These are phyloP conservation scores for Todus mexicanus DNA, from an alignment of 2,797 vertebrate species.

Conservation along the genomic window DNA sequence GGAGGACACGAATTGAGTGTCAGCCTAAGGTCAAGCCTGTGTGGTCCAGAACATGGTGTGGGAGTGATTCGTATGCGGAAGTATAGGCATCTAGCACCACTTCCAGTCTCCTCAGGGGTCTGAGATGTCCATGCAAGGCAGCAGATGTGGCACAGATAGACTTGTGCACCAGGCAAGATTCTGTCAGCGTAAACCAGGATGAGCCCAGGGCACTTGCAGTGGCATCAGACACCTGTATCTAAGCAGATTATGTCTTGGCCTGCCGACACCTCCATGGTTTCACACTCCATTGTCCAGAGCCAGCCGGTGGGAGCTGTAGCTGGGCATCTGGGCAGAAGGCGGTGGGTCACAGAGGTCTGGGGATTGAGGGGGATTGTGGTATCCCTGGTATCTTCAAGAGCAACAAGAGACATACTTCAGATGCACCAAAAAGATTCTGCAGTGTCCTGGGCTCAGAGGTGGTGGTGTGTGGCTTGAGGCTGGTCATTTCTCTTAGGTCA, in stretches of 20 bases:
- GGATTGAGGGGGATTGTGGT: neutral
- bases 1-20: neutral
- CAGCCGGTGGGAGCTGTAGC: neutral
- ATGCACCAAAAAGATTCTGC: neutral
- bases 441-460: neutral
- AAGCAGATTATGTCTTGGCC: neutral
- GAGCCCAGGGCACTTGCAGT: neutral
- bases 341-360: neutral
- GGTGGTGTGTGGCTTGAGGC: neutral
- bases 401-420: rapidly evolving
- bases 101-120: neutral
- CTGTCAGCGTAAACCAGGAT: neutral
- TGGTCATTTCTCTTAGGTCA: neutral
- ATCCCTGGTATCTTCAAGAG: neutral
- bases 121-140: neutral
- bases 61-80: neutral
- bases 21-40: neutral
- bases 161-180: neutral
- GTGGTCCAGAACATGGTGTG: neutral
- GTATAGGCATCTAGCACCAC: neutral
- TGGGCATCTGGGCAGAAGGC: neutral
- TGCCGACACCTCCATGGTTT: neutral
- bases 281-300: neutral
- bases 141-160: neutral
- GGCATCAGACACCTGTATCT: neutral